phyloP scores from a whole-genome alignment of 2,113 vertebrate genomes.

The Petrocephalus zakoni region DNA sequence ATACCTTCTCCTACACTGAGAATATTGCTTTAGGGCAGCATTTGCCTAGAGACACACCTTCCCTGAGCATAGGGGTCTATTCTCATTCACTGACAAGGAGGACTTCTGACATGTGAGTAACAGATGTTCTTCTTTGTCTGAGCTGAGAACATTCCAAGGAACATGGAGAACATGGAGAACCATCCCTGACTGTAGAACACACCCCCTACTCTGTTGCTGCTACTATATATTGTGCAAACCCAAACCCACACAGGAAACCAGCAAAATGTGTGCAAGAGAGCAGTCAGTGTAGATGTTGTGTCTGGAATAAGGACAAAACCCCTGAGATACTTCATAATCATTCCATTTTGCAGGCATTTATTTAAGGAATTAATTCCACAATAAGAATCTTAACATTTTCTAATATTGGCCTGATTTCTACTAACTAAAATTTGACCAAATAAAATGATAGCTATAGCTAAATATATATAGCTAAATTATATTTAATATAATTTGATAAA shows the following conservation, averaged over 20 bases:
- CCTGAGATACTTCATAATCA: neutral
- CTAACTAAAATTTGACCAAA: neutral
- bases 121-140: neutral
- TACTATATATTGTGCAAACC: conserved; percentile 28
- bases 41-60: neutral
- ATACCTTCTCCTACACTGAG: neutral
- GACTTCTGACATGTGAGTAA: no score
- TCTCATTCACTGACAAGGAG: neutral
- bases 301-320: conserved; percentile 2
- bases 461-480: no score
- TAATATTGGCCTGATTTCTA: neutral
- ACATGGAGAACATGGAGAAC: conserved; percentile 2
- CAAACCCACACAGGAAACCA: conserved; percentile 50
- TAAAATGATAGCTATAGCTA: neutral
- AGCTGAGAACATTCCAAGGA: neutral
- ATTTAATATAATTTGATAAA: neutral
- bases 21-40: neutral
- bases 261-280: conserved; percentile 38
- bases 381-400: neutral
- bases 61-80: neutral
- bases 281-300: conserved; percentile 37
- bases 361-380: neutral
- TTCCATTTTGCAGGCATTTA: neutral
- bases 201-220: conserved; percentile 20
- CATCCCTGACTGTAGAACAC: conserved; percentile 24